Evolutionary conservation across 1,140 invertebrate species (phyloP).

Genomic region (Danaus plexippus): DNA sequence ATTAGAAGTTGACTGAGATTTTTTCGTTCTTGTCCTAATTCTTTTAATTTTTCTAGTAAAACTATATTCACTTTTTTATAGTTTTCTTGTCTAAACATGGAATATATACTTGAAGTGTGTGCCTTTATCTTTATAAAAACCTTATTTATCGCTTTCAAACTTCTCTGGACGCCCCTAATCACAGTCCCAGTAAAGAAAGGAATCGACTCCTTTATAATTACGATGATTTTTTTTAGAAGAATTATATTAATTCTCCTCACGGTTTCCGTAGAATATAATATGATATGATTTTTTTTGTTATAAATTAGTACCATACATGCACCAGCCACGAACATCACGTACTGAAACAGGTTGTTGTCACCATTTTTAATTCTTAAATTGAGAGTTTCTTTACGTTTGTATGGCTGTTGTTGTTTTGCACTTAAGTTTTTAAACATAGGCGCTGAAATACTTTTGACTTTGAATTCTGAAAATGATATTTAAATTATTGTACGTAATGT

Average conservation of each 20-base stretch:
- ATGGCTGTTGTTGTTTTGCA: neutral
- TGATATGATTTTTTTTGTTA: conserved; percentile 32
- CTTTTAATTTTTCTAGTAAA: conserved; percentile 46
- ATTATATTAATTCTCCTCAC: too few species aligned
- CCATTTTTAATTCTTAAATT: neutral
- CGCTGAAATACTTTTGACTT: neutral
- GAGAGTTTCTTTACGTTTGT: neutral
- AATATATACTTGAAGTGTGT: neutral
- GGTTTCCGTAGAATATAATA: conserved; percentile 3
- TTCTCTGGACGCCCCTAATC: too few species aligned
- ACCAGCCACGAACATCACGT: conserved; percentile 37
- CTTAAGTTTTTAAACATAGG: conserved; percentile 1
- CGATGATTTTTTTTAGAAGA: too few species aligned
- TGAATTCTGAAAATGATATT: conserved; percentile 13
- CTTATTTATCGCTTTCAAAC: too few species aligned
- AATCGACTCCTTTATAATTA: too few species aligned
- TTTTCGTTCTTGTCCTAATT: conserved; percentile 42
- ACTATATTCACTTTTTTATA: conserved; percentile 11
- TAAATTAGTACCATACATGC: conserved; percentile 34
- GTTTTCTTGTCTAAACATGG: conserved; percentile 9
- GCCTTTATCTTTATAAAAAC: too few species aligned
- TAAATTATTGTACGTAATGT: too few species aligned
- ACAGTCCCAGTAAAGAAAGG: too few species aligned
- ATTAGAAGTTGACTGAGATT: conserved; percentile 40
- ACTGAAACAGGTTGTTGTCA: conserved; percentile 27